Conservation (phyloP, 2,888 invertebrate genomes). For the Tanypteryx hageni region DNA sequence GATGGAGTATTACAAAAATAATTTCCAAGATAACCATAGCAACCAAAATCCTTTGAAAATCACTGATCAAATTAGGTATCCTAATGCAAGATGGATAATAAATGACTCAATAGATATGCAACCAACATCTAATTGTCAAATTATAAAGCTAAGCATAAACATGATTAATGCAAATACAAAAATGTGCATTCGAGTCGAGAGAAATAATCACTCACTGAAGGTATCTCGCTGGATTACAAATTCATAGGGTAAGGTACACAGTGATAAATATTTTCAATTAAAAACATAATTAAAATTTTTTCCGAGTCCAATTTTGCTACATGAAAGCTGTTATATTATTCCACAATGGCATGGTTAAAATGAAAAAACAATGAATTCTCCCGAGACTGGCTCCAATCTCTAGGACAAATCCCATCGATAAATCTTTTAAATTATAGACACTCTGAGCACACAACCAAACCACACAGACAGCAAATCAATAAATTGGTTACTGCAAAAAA, state of each 20-base stretch:
- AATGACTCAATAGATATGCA: slow-evolving; percentile 26
- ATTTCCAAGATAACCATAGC: slow-evolving; percentile 53
- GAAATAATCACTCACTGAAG: not conserved
- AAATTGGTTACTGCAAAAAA: slow-evolving; percentile 51
- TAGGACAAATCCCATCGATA: not conserved
- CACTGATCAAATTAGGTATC: slow-evolving; percentile 48
- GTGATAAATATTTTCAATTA: not conserved
- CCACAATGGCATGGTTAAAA: slow-evolving; percentile 31
- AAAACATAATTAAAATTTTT: not conserved
- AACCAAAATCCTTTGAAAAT: slow-evolving; percentile 57
- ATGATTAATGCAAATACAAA: slow-evolving; percentile 60
- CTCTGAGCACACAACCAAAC: slow-evolving; percentile 63
- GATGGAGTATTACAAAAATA: slow-evolving; percentile 58
- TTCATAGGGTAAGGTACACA: slow-evolving; percentile 37
- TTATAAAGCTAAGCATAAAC: slow-evolving; percentile 58
- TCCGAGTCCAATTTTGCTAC: not conserved
- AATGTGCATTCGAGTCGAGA: slow-evolving; percentile 47
- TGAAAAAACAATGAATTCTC: slow-evolving; percentile 1
- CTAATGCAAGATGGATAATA: slow-evolving; percentile 32
- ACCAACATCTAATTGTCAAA: slow-evolving; percentile 56
- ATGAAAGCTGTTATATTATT: slow-evolving; percentile 49
- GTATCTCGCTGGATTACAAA: not conserved
- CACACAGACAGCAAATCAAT: slow-evolving; percentile 60
- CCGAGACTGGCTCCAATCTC: not conserved
- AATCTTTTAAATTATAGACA: slow-evolving; percentile 37